Percentiles rank a stretch among this genome's conserved stretches.
Evolutionary conservation across 2,797 vertebrate genomes (phyloP).

Genomic region (Sebastes oblongus): DNA sequence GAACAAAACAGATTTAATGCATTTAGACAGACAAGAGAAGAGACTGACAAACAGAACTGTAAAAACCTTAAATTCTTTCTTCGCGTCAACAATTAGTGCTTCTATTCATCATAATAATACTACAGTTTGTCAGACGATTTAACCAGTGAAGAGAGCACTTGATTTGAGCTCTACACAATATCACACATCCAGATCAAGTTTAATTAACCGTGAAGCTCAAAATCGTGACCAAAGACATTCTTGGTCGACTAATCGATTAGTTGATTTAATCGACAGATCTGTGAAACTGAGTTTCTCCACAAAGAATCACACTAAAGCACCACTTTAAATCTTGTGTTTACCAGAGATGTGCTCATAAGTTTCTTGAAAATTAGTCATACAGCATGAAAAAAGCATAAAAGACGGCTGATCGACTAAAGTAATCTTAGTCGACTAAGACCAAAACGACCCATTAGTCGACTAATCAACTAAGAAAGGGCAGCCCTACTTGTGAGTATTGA

Average conservation of each 20-base stretch:
- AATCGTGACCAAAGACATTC: not conserved
- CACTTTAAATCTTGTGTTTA: no score
- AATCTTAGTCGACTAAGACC: no score
- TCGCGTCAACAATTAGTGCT: not conserved
- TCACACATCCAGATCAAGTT: constrained; percentile 5
- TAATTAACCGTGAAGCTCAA: constrained; percentile 31
- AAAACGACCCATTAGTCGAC: no score
- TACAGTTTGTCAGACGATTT: constrained; percentile 10
- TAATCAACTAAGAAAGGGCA: not conserved
- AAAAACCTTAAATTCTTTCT: not conserved
- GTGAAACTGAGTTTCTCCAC: no score
- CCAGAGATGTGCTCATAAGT: no score
- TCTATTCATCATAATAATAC: constrained; percentile 6
- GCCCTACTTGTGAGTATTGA: not conserved
- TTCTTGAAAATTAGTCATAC: no score
- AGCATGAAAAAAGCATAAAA: no score
- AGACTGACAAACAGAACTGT: not conserved
- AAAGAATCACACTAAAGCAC: no score
- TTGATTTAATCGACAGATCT: no score
- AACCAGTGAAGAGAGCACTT: not conserved
- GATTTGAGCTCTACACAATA: constrained; percentile 23
- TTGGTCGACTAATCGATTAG: no score
- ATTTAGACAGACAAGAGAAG: not conserved
- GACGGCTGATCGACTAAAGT: no score
- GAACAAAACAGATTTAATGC: not conserved